These are phyloP conservation scores for Plutomurus gul DNA, from an alignment of 1,140 invertebrate species.

Conservation along the genomic window DNA sequence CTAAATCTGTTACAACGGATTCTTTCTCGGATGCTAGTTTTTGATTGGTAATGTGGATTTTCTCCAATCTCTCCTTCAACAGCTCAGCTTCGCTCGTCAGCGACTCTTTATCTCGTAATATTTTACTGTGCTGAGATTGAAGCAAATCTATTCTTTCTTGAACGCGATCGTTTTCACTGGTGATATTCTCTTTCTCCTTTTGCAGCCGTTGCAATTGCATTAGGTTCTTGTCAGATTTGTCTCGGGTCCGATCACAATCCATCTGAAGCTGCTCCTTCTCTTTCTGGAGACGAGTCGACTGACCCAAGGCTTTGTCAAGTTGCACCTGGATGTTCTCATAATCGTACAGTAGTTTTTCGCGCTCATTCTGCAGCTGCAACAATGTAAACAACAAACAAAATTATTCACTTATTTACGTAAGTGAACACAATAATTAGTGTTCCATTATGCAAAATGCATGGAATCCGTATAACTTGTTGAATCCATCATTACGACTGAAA, in stretches of 20 bases:
- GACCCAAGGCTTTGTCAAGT: conserved; percentile 83
- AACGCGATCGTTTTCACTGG: conserved; percentile 77
- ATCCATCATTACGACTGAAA: too few relatives aligned
- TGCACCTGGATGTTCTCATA: conserved; percentile 87
- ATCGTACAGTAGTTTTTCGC: conserved; percentile 85
- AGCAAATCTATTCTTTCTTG: conserved; percentile 79
- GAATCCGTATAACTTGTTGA: too few relatives aligned
- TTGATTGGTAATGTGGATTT: conserved; percentile 78
- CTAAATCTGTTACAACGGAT: conserved; percentile 79
- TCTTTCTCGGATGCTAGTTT: conserved; percentile 87
- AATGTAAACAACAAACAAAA: conserved; percentile 1
- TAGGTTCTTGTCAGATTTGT: conserved; percentile 64
- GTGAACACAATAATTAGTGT: too few relatives aligned
- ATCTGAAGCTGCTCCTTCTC: conserved; percentile 82
- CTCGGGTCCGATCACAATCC: conserved; percentile 81
- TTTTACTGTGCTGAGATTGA: conserved; percentile 76
- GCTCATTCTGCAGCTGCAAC: conserved; percentile 80
- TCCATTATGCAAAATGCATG: too few relatives aligned
- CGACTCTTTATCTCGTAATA: conserved; percentile 82
- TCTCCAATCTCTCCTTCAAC: conserved; percentile 84
- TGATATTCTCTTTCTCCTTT: conserved; percentile 81
- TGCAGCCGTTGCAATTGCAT: conserved; percentile 74
- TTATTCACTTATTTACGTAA: too few relatives aligned
- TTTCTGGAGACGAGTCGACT: conserved; percentile 82
- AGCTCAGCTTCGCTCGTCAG: conserved; percentile 82